Evolutionary conservation across 2,888 invertebrate species (phyloP), one percentile per base, ranked within the genome.

Genomic region (Cybosia mesomella): DNA sequence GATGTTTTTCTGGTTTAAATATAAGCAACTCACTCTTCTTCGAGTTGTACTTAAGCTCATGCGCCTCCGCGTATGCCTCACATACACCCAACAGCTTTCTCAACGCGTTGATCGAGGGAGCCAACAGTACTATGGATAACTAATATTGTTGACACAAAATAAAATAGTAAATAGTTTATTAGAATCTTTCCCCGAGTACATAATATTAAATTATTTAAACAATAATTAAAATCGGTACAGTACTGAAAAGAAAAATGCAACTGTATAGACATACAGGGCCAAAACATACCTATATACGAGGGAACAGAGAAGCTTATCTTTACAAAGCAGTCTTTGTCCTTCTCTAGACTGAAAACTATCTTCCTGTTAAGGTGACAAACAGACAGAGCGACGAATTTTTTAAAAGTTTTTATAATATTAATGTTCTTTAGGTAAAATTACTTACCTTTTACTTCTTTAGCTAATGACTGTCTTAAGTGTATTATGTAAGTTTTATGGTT

Each of bases 401-500:
- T 15, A 15, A 2, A 4, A n/a, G n/a, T 4, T 39, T 15, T 28
- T 43, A 13, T 7, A 7, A 43, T 39, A 15, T 18, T 43, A 43
- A 43, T 18, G 18, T 43, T 5, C 18, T 13, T 43, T 43, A 18
- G 18, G 43, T 43, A 4, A 43, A 43, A 43, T 43, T 15, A 4
- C 43, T 43, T 18, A 43, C 15, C 18, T 43, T 18, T 15, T n/a
- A 49, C 49, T 49, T 49, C n/a, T 49, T 49, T 49, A 49, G 49
- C 49, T n/a, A 49, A n/a, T 49, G n/a, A n/a, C n/a, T 18, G 60
- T 60, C 10, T 60, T 60, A 43, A 58, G 67, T 64, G 43, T 67
- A 5, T 67, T 39, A 32, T 10, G 24, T 49, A 55, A 32, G 28
- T 72, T 70, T 18, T 75, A 71, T 34, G 68, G 75, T 60, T 76